Evolutionary conservation across 2,113 vertebrate species (phyloP).

Genomic region (Pandion haliaetus): DNA sequence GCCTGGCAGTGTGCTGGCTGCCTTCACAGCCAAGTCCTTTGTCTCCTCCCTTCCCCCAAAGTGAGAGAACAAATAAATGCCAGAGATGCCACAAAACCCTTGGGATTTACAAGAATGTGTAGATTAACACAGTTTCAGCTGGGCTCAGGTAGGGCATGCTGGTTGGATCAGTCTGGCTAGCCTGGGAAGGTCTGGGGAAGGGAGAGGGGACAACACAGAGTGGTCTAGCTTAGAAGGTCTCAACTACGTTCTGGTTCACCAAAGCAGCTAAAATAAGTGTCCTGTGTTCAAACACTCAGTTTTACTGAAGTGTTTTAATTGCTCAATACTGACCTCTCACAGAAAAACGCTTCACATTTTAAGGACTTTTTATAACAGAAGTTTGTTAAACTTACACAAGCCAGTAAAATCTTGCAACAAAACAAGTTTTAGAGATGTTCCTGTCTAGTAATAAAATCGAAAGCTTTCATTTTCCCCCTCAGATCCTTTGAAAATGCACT

Average conservation of each 20-base stretch:
- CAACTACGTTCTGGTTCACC: background rate
- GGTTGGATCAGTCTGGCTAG: background rate
- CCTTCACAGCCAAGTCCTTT: slow-evolving; percentile 62
- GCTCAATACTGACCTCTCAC: background rate
- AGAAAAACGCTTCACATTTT: background rate
- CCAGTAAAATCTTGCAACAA: background rate
- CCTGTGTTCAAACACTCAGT: background rate
- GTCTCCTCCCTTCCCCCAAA: slow-evolving; percentile 61
- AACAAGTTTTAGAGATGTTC: background rate
- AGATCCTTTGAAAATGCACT: background rate
- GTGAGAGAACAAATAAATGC: slow-evolving; percentile 63
- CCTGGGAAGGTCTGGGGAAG: background rate
- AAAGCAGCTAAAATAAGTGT: background rate
- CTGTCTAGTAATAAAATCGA: background rate
- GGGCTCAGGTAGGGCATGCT: background rate
- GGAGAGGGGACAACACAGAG: background rate
- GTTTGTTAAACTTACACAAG: background rate
- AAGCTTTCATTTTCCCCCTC: background rate
- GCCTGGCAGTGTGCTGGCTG: background rate
- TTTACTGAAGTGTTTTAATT: background rate
- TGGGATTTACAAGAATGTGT: slow-evolving; percentile 58
- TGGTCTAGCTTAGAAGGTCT: rapidly evolving
- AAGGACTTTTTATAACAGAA: background rate
- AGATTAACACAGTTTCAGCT: background rate
- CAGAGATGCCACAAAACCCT: slow-evolving; percentile 57